These are phyloP conservation scores for Nymphalis io DNA, from an alignment of 1,140 invertebrate species.

Conservation along the genomic window DNA sequence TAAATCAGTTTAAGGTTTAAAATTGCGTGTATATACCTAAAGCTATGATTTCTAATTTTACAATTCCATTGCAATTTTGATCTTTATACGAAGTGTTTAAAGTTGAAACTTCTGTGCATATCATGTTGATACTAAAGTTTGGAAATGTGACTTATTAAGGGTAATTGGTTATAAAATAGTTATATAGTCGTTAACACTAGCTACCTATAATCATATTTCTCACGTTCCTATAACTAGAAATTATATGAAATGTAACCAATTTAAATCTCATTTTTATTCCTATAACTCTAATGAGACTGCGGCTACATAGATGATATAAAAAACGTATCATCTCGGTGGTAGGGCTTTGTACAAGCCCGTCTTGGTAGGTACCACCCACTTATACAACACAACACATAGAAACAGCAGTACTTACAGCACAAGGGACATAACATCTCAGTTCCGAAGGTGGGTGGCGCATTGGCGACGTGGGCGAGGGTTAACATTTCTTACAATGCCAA, in stretches of 20 bases:
- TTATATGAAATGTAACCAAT: not conserved
- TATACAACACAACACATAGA: too few relatives aligned
- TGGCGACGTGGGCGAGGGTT: too few relatives aligned
- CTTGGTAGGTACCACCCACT: too few relatives aligned
- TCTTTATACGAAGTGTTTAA: not conserved
- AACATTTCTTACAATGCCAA: too few relatives aligned
- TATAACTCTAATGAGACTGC: not conserved
- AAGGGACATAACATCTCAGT: too few relatives aligned
- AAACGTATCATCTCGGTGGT: too few relatives aligned
- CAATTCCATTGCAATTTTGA: not conserved
- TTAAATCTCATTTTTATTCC: not conserved
- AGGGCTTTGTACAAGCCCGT: too few relatives aligned
- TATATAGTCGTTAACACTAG: conserved; percentile 31
- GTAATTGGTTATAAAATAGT: conserved; percentile 35
- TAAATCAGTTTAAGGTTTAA: not conserved
- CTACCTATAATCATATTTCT: conserved; percentile 15
- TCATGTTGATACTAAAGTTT: conserved; percentile 6
- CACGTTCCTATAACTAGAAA: conserved; percentile 7
- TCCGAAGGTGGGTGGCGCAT: too few relatives aligned
- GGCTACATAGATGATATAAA: too few relatives aligned
- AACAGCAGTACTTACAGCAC: too few relatives aligned
- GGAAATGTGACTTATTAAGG: conserved; percentile 21
- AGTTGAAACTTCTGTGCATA: not conserved
- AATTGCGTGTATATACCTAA: not conserved
- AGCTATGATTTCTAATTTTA: not conserved